Evolutionary conservation across 1,140 invertebrate genomes (phyloP).

Genomic region (Triops cancriformis): DNA sequence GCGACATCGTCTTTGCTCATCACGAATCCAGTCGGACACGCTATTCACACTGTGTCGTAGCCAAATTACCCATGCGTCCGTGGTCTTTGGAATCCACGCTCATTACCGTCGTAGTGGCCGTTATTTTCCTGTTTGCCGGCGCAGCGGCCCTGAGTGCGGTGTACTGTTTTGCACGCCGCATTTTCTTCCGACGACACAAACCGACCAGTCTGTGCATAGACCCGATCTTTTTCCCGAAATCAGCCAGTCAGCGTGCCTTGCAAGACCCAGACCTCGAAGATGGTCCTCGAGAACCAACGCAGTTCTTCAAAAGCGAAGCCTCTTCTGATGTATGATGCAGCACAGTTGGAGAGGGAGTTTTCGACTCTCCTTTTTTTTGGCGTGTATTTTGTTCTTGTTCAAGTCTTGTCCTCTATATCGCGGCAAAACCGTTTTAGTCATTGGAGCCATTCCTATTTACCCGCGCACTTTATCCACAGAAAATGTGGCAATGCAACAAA

Average conservation of each 20-base stretch:
- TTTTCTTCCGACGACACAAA: slow-evolving; percentile 20
- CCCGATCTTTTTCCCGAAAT: neutral
- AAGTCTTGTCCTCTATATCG: neutral
- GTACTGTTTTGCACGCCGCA: slow-evolving; percentile 19
- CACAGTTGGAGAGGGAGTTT: neutral
- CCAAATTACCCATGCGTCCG: slow-evolving; percentile 20
- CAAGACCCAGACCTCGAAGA: slow-evolving; percentile 3
- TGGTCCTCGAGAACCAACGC: neutral
- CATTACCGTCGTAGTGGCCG: slow-evolving; percentile 18
- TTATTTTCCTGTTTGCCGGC: slow-evolving; percentile 15
- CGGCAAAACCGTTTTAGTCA: slow-evolving; percentile 10
- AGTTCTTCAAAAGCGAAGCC: neutral
- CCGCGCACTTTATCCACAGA: neutral
- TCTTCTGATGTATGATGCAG: neutral
- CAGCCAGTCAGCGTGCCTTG: slow-evolving; percentile 11
- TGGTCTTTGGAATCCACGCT: slow-evolving; percentile 23
- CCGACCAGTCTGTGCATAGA: neutral
- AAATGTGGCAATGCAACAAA: neutral
- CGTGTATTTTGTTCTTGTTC: neutral
- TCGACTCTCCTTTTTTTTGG: neutral
- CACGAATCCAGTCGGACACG: neutral
- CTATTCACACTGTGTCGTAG: slow-evolving; percentile 26
- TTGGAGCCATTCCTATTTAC: neutral
- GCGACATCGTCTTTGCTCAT: slow-evolving; percentile 21
- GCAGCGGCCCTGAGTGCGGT: slow-evolving; percentile 1